Evolutionary conservation across 1,140 invertebrate species (phyloP).

Genomic region (Anoplolepis gracilipes): DNA sequence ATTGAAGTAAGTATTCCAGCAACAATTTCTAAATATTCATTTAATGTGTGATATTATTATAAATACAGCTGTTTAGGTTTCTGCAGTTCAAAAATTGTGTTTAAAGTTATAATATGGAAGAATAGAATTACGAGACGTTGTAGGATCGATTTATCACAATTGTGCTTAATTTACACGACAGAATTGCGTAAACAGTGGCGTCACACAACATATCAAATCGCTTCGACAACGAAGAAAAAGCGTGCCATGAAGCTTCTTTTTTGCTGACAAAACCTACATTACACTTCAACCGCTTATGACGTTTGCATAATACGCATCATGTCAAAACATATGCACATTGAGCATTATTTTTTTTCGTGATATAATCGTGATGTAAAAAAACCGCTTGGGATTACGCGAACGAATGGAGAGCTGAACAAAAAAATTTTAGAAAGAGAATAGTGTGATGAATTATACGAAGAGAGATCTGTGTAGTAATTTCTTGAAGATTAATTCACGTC

Average conservation of each 20-base stretch:
- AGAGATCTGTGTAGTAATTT: background rate
- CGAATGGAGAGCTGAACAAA: background rate
- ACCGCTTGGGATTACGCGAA: constrained; percentile 44
- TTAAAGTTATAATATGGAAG: background rate
- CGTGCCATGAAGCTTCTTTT: constrained; percentile 11
- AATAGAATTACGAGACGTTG: background rate
- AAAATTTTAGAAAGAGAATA: background rate
- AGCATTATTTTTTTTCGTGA: constrained; percentile 29
- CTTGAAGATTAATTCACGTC: background rate
- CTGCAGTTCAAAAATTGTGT: background rate
- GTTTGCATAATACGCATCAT: constrained; percentile 58
- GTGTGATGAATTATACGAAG: background rate
- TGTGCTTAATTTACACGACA: background rate
- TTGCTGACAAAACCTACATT: constrained; percentile 63
- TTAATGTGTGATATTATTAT: background rate
- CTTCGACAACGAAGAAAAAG: constrained; percentile 47
- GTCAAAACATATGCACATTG: constrained; percentile 61
- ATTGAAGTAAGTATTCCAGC: background rate
- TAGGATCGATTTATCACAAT: constrained; percentile 32
- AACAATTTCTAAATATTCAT: background rate
- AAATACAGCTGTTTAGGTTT: background rate
- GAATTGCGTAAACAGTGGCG: constrained; percentile 47
- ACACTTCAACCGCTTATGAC: constrained; percentile 4
- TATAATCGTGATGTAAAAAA: constrained; percentile 65
- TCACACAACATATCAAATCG: constrained; percentile 45